phyloP scores from a whole-genome alignment of 2,113 vertebrate species.

The Protobothrops mucrosquamatus region DNA sequence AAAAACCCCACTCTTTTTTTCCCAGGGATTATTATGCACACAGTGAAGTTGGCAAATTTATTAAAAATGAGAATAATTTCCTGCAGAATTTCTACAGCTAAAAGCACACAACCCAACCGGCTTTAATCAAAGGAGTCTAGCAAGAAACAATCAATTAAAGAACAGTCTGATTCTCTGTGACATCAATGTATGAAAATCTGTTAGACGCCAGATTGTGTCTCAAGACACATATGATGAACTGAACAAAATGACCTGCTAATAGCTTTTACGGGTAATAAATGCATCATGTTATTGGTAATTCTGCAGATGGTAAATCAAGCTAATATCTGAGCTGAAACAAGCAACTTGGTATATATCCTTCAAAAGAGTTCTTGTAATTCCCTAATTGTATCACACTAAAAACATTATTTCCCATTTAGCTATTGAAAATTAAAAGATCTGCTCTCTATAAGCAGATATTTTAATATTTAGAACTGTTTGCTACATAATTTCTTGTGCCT shows the following conservation, averaged over 20 bases:
- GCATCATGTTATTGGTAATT: slow-evolving; percentile 88
- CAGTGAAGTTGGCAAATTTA: slow-evolving; percentile 68
- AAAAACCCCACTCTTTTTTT: slow-evolving; percentile 63
- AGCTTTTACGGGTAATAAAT: slow-evolving; percentile 89
- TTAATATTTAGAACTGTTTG: slow-evolving; percentile 69
- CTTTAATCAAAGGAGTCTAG: slow-evolving; percentile 86
- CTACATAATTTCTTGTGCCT: slow-evolving; percentile 54
- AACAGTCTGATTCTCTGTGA: slow-evolving; percentile 84
- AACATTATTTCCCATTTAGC: slow-evolving; percentile 62
- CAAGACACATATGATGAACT: slow-evolving; percentile 88
- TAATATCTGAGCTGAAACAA: slow-evolving; percentile 80
- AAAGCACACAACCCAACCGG: slow-evolving; percentile 79
- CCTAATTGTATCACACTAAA: slow-evolving; percentile 63
- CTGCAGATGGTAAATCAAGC: slow-evolving; percentile 87
- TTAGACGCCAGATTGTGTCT: slow-evolving; percentile 88
- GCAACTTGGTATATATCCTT: slow-evolving; percentile 82
- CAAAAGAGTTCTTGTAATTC: slow-evolving; percentile 73
- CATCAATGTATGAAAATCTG: slow-evolving; percentile 88
- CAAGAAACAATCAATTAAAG: slow-evolving; percentile 88
- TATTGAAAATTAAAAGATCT: slow-evolving; percentile 69
- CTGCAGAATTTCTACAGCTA: slow-evolving; percentile 73
- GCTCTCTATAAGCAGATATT: slow-evolving; percentile 61
- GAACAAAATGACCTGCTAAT: slow-evolving; percentile 88
- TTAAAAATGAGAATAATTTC: slow-evolving; percentile 71
- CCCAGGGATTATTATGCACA: slow-evolving; percentile 63